These are phyloP conservation scores for Blera fallax DNA, from an alignment of 2,888 invertebrate species.

Conservation along the genomic window DNA sequence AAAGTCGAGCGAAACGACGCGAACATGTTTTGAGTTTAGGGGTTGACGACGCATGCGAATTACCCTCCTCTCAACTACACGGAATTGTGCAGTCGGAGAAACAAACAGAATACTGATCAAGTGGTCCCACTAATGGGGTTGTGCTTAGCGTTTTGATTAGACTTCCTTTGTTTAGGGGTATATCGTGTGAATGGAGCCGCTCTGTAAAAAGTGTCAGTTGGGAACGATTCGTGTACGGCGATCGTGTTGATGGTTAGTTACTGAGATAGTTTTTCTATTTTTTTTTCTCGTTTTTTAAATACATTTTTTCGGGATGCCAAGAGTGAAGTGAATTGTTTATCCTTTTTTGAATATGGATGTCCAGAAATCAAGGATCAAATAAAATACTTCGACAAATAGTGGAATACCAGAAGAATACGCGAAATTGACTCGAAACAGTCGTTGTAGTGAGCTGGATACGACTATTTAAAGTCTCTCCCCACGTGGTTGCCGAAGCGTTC, in stretches of 20 bases:
- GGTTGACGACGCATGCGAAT: constrained; percentile 58
- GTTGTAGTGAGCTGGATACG: background rate
- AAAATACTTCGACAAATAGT: background rate
- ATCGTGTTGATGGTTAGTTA: constrained; percentile 9
- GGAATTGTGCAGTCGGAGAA: background rate
- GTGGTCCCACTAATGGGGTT: constrained; percentile 63
- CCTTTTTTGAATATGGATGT: constrained; percentile 19
- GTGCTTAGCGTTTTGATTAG: constrained; percentile 69
- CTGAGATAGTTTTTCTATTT: background rate
- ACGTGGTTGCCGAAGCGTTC: background rate
- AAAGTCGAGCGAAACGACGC: background rate
- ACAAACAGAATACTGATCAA: constrained; percentile 46
- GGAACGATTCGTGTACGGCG: constrained; percentile 38
- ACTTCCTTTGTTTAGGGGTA: constrained; percentile 68
- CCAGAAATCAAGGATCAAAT: background rate
- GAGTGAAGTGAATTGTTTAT: constrained; percentile 2
- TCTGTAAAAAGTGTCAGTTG: constrained; percentile 46
- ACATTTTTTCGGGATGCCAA: constrained; percentile 8
- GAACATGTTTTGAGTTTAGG: constrained; percentile 13
- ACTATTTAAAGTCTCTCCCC: background rate
- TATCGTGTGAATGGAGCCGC: constrained; percentile 57
- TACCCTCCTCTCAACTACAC: constrained; percentile 2
- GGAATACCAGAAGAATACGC: background rate
- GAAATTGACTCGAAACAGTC: background rate
- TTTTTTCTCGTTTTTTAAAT: background rate